phyloP scores from a whole-genome alignment of 2,113 vertebrate genomes.

The Proterorhinus semilunaris region DNA sequence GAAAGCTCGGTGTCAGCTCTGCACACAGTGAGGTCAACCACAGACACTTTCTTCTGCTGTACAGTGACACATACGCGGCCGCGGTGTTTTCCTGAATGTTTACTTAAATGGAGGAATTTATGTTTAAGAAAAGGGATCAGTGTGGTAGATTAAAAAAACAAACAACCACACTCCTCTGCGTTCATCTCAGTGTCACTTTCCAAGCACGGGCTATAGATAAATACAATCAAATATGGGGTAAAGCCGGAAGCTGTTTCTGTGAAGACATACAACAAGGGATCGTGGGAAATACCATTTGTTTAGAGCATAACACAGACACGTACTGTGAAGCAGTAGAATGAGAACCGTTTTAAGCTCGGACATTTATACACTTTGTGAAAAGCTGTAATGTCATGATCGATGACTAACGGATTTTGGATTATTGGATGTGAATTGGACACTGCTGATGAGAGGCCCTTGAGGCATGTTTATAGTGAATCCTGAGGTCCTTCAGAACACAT shows the following conservation, averaged over 20 bases:
- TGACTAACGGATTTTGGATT: constrained; percentile 18
- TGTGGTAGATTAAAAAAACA: no score
- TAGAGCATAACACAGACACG: no score
- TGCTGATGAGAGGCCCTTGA: constrained; percentile 32
- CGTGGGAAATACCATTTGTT: no score
- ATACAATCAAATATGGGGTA: no score
- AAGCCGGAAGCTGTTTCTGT: no score
- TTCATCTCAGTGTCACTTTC: no score
- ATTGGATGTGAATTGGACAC: constrained; percentile 22
- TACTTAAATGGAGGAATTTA: not conserved
- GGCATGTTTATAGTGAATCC: constrained; percentile 56
- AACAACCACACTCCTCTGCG: no score
- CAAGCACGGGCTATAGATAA: no score
- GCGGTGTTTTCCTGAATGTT: not conserved
- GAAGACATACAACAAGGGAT: no score
- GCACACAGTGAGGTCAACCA: constrained; percentile 38
- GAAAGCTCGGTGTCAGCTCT: constrained; percentile 37
- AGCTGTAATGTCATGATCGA: constrained; percentile 14
- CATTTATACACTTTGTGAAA: constrained; percentile 1
- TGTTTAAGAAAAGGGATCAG: no score
- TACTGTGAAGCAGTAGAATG: no score
- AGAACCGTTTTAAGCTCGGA: no score
- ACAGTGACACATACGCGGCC: constrained; percentile 7
- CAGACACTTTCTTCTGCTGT: constrained; percentile 30
- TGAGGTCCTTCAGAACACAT: constrained; percentile 37